Percentiles rank a stretch among this genome's conserved stretches.
These are phyloP conservation scores for Strigamia crassipes DNA, from an alignment of 2,888 invertebrate species.

Conservation along the genomic window DNA sequence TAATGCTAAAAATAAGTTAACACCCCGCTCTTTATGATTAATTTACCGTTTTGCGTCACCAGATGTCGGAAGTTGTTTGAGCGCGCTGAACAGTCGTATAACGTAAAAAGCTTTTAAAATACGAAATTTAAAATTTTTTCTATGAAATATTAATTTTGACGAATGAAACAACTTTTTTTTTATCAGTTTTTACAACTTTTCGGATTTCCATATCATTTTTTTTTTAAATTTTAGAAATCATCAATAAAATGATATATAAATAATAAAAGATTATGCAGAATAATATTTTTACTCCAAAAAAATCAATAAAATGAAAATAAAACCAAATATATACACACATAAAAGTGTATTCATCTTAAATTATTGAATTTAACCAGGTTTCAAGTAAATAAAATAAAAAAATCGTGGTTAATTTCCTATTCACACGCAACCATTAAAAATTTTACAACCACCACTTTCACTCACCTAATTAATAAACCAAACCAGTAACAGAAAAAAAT, in stretches of 20 bases:
- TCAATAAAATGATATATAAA: neutral
- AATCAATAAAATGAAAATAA: neutral
- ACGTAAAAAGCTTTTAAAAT: neutral
- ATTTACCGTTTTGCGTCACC: constrained; percentile 7
- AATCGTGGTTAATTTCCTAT: neutral
- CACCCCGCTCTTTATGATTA: neutral
- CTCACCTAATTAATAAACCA: constrained; percentile 36
- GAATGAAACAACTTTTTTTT: too few relatives aligned
- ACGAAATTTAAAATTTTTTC: too few relatives aligned
- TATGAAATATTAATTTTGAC: too few relatives aligned
- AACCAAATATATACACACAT: too few relatives aligned
- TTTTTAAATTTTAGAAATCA: too few relatives aligned
- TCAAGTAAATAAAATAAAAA: neutral
- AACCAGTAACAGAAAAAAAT: neutral
- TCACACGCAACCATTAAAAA: constrained; percentile 35
- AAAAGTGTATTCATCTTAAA: neutral
- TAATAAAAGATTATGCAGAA: neutral
- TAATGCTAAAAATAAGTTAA: neutral
- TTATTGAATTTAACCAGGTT: neutral
- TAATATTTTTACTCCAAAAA: neutral
- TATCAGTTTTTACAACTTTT: too few relatives aligned
- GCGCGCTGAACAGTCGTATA: neutral
- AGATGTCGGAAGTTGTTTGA: constrained; percentile 34
- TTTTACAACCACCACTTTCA: neutral
- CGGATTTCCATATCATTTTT: too few relatives aligned